Evolutionary conservation across 2,888 invertebrate species (phyloP).

Genomic region (Tridacna crocea): DNA sequence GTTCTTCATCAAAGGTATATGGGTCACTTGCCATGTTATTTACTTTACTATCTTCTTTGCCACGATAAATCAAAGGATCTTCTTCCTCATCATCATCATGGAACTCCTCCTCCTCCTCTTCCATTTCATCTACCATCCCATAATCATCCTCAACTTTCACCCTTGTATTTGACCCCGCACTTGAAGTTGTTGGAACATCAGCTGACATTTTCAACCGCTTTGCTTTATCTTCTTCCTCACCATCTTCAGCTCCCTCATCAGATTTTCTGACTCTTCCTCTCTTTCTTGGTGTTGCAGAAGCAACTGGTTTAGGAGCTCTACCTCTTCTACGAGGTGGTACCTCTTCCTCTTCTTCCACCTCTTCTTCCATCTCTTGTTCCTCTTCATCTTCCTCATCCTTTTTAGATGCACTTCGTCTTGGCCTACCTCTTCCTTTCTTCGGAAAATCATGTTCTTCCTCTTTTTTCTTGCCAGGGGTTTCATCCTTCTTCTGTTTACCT

Average conservation of each 20-base stretch:
- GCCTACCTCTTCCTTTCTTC: conserved; percentile 49
- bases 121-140: conserved; percentile 45
- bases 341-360: conserved; percentile 38
- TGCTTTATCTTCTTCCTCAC: conserved; percentile 21
- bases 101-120: conserved; percentile 47
- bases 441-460: conserved; percentile 61
- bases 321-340: conserved; percentile 29
- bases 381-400: conserved; percentile 26
- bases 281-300: conserved; percentile 12
- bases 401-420: conserved; percentile 25
- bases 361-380: conserved; percentile 31
- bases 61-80: conserved; percentile 46
- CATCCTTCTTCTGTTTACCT: conserved; percentile 39
- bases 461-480: conserved; percentile 49
- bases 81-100: conserved; percentile 51
- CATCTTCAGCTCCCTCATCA: conserved; percentile 40
- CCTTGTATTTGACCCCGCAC: conserved; percentile 22
- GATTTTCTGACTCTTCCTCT: conserved; percentile 31
- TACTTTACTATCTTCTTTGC: conserved; percentile 32
- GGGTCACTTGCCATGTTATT: conserved; percentile 55
- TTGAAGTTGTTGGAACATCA: conserved; percentile 17
- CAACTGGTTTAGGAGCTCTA: conserved; percentile 22
- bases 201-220: conserved; percentile 28
- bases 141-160: conserved; percentile 37
- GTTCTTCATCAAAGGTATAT: conserved; percentile 74